Percentiles rank a stretch among this genome's conserved stretches.
Evolutionary conservation across 2,113 vertebrate genomes (phyloP).

Genomic region (Alexandromys fortis): DNA sequence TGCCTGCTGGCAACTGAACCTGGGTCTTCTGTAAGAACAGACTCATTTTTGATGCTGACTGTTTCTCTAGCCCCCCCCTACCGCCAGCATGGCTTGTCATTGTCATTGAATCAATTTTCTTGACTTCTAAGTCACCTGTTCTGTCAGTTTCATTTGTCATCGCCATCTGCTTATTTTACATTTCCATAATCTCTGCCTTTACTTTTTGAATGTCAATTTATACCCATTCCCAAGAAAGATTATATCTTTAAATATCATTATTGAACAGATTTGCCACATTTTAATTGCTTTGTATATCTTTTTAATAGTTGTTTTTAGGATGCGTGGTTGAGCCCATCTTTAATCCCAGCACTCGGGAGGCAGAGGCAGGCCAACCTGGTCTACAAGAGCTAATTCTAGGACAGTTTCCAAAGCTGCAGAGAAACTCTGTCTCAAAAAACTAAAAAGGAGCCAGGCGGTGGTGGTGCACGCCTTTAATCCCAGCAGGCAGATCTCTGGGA

Average conservation of each 20-base stretch:
- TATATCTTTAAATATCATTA: conserved; percentile 32
- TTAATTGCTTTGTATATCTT: neutral
- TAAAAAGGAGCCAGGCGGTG: no score
- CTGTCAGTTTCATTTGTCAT: neutral
- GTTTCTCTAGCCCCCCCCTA: neutral
- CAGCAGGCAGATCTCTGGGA: no score
- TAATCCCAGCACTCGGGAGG: no score
- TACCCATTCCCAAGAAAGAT: neutral
- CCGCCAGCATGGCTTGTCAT: neutral
- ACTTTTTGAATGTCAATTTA: neutral
- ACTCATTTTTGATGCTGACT: neutral
- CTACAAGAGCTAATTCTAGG: no score
- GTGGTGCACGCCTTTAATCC: no score
- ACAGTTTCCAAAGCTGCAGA: no score
- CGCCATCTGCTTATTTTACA: neutral
- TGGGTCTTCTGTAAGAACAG: neutral
- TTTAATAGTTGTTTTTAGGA: neutral
- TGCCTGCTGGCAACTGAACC: neutral
- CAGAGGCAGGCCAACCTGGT: no score
- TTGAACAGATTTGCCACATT: conserved; percentile 1
- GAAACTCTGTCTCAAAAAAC: no score
- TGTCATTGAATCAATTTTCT: neutral
- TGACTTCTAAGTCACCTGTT: neutral
- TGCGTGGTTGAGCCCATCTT: no score
- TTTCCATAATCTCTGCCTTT: neutral